These are phyloP conservation scores for Trochalopteron elliotii DNA, from an alignment of 2,113 vertebrate genomes.

Conservation along the genomic window DNA sequence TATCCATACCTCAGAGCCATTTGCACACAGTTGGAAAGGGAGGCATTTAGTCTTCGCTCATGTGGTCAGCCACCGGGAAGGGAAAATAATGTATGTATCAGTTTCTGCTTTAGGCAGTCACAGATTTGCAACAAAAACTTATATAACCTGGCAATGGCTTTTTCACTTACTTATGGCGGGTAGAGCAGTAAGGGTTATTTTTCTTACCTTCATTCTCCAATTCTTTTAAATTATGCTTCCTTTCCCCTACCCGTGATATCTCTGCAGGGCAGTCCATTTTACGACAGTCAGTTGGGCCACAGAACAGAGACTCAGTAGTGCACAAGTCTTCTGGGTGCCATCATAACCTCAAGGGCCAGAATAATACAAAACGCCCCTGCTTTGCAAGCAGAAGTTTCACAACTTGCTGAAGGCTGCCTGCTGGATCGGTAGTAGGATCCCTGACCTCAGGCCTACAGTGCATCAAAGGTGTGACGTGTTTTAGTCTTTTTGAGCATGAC, in stretches of 20 bases:
- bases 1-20: constrained; percentile 26
- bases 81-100: neutral
- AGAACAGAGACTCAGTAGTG: neutral
- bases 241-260: neutral
- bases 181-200: neutral
- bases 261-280: neutral
- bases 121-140: neutral
- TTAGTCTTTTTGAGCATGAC: neutral
- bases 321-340: neutral
- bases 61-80: neutral
- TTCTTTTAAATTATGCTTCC: neutral
- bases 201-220: neutral
- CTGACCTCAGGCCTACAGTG: rapidly evolving
- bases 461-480: rapidly evolving
- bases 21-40: neutral
- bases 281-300: rapidly evolving
- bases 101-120: neutral
- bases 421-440: neutral
- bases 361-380: neutral
- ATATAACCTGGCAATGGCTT: neutral
- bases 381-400: neutral
- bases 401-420: neutral
- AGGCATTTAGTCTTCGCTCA: neutral
- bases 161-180: neutral
- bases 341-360: neutral